phyloP scores from a whole-genome alignment of 2,797 vertebrate genomes.

The Syncerus caffer region DNA sequence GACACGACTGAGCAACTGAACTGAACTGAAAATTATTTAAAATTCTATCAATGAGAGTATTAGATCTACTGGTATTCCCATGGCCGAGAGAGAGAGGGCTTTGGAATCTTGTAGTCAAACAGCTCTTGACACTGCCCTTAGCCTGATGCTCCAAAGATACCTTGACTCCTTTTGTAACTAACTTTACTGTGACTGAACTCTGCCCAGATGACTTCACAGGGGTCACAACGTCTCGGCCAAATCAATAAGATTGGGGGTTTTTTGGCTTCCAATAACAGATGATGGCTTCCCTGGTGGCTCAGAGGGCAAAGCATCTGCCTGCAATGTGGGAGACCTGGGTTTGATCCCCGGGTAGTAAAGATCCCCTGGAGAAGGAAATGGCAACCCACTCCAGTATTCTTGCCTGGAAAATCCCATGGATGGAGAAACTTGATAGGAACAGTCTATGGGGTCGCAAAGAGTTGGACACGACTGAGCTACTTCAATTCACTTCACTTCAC shows the following conservation, averaged over 20 bases:
- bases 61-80: too few relatives aligned
- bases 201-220: not conserved
- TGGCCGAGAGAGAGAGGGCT: not conserved
- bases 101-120: not conserved
- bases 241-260: not conserved
- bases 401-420: not conserved
- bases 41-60: not conserved
- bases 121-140: not conserved
- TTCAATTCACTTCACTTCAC: not conserved
- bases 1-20: too few relatives aligned
- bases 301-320: not conserved
- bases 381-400: not conserved
- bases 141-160: not conserved
- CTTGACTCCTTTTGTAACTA: not conserved
- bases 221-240: not conserved
- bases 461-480: accelerated
- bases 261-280: not conserved
- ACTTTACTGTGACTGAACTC: not conserved
- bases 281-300: not conserved
- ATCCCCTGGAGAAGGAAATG: not conserved
- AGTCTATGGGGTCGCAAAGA: not conserved
- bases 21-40: not conserved
- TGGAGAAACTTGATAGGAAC: not conserved
- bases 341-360: not conserved
- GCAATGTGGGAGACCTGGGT: not conserved